These are phyloP conservation scores for Sebastiscus tertius DNA, from an alignment of 2,797 vertebrate species.

Conservation along the genomic window DNA sequence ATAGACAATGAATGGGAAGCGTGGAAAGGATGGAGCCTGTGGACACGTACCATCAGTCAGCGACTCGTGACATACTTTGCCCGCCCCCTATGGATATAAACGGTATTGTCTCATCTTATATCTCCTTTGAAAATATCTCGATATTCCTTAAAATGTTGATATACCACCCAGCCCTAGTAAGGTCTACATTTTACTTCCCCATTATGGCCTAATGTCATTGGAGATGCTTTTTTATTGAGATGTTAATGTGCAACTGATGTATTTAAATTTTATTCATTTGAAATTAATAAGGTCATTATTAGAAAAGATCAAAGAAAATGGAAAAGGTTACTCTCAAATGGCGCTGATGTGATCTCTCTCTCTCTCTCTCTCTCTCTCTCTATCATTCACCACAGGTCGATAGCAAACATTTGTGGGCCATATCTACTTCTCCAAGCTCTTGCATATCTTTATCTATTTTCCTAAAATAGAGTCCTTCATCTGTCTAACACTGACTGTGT, in stretches of 20 bases:
- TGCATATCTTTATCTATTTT: neutral
- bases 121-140: too few species aligned
- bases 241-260: neutral
- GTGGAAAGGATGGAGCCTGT: too few species aligned
- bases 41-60: too few species aligned
- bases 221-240: slow-evolving; percentile 13
- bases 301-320: slow-evolving; percentile 12
- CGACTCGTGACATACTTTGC: too few species aligned
- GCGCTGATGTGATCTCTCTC: neutral
- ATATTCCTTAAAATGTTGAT: too few species aligned
- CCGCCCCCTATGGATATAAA: too few species aligned
- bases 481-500: neutral
- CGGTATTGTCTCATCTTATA: too few species aligned
- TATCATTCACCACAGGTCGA: neutral
- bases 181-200: neutral
- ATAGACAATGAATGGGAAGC: too few species aligned
- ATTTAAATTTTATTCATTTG: slow-evolving; percentile 21
- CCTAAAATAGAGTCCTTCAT: neutral
- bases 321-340: neutral
- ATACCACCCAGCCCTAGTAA: neutral
- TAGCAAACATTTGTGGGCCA: neutral
- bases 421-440: neutral
- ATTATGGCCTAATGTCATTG: neutral
- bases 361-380: neutral
- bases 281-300: neutral